phyloP scores from a whole-genome alignment of 2,888 invertebrate genomes.

The Epistrophe grossulariae region DNA sequence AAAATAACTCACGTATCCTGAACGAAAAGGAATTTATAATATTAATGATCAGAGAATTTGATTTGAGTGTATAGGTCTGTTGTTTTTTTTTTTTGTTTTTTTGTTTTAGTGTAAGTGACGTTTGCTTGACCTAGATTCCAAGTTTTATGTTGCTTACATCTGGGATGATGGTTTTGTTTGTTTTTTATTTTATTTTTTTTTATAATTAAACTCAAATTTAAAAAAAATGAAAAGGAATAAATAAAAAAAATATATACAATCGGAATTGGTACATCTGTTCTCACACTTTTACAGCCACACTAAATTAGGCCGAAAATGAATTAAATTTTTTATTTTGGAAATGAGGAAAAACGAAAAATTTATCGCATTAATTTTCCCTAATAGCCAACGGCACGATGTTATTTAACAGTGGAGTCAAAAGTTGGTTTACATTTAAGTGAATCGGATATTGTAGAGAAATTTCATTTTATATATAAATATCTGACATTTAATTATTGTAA shows the following conservation, averaged over 20 bases:
- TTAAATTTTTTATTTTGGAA: slow-evolving; percentile 26
- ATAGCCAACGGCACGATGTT: slow-evolving; percentile 46
- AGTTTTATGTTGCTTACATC: slow-evolving; percentile 62
- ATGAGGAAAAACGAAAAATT: slow-evolving; percentile 17
- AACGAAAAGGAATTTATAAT: slow-evolving; percentile 54
- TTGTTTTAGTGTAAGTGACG: slow-evolving; percentile 29
- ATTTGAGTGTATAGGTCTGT: not conserved
- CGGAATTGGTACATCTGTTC: slow-evolving; percentile 63
- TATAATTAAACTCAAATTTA: not conserved
- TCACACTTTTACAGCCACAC: slow-evolving; percentile 44
- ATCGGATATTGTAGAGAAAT: not conserved
- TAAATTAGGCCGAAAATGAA: slow-evolving; percentile 62
- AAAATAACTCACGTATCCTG: slow-evolving; percentile 60
- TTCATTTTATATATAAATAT: not conserved
- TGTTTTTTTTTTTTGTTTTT: too few species aligned
- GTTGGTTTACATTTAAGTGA: not conserved
- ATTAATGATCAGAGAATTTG: slow-evolving; percentile 50
- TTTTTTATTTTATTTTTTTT: slow-evolving; percentile 33
- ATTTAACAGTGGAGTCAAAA: slow-evolving; percentile 30
- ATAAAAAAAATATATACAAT: not conserved
- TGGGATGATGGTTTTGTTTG: slow-evolving; percentile 62
- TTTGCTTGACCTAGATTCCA: slow-evolving; percentile 71
- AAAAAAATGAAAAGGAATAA: not conserved
- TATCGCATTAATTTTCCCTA: slow-evolving; percentile 59
- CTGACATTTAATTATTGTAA: not conserved